A percentile compares a stretch with the other conserved stretches of the same genome.
Evolutionary conservation across 2,888 invertebrate genomes (phyloP).

Genomic region (Harmothoe impar): DNA sequence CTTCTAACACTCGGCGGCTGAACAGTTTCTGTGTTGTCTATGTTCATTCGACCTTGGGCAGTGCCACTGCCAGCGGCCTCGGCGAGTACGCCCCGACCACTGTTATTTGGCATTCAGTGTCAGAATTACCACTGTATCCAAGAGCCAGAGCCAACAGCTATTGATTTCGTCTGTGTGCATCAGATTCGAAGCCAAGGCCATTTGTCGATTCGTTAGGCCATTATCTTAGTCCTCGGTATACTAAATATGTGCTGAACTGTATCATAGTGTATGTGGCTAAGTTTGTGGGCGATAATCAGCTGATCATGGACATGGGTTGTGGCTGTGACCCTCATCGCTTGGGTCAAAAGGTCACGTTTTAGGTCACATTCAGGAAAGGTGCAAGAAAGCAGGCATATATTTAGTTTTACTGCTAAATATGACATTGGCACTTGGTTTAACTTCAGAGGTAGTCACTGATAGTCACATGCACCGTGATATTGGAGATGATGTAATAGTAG

Average conservation of each 20-base stretch:
- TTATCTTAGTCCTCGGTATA: too few species aligned
- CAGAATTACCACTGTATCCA: not conserved
- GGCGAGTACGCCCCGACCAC: not conserved
- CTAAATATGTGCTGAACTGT: too few species aligned
- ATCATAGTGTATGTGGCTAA: too few species aligned
- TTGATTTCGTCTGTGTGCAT: not conserved
- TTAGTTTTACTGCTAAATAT: too few species aligned
- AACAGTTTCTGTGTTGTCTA: not conserved
- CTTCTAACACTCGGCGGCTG: not conserved
- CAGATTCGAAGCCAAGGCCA: not conserved
- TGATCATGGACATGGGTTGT: not conserved
- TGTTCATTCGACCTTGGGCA: conserved; percentile 49
- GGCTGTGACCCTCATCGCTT: not conserved
- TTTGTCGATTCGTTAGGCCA: not conserved
- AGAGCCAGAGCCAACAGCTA: not conserved
- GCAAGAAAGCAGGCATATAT: too few species aligned
- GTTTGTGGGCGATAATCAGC: conserved; percentile 37
- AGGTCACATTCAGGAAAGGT: too few species aligned
- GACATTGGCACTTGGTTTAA: too few species aligned
- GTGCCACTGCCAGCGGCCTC: too few species aligned
- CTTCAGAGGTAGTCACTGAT: too few species aligned
- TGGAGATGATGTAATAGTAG: too few species aligned
- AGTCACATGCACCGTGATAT: too few species aligned
- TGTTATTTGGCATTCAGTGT: not conserved
- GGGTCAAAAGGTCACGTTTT: conserved; percentile 10